Evolutionary conservation across 2,797 vertebrate genomes (phyloP).

Genomic region (Amblyraja radiata): DNA sequence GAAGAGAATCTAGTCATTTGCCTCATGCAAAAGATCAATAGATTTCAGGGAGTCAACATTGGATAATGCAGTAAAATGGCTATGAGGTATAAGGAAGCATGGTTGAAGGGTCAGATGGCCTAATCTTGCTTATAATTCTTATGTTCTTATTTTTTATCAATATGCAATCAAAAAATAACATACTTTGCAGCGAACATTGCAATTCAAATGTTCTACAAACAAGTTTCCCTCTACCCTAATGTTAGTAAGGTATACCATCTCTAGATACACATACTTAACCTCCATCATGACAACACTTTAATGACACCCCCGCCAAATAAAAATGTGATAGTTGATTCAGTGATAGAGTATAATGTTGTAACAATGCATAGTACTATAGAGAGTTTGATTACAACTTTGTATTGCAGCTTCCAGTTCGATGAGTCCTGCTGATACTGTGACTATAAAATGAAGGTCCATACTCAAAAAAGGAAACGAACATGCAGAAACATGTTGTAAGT

Average conservation of each 20-base stretch:
- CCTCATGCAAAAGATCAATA: too few relatives aligned
- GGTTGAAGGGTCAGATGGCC: too few relatives aligned
- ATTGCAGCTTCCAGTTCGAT: background rate
- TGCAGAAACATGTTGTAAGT: background rate
- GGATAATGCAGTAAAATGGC: too few relatives aligned
- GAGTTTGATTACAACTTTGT: background rate
- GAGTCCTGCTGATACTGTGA: background rate
- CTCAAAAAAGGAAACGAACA: background rate
- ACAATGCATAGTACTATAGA: background rate
- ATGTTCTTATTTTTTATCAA: too few relatives aligned
- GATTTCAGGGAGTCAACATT: too few relatives aligned
- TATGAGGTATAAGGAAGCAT: too few relatives aligned
- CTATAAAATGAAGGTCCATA: background rate
- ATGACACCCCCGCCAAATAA: background rate
- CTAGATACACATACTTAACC: background rate
- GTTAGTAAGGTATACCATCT: background rate
- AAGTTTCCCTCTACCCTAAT: background rate
- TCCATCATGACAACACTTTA: background rate
- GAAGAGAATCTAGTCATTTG: too few relatives aligned
- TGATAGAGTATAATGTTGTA: background rate
- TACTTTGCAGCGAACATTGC: background rate
- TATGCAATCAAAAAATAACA: background rate
- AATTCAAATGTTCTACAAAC: background rate
- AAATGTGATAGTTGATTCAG: background rate
- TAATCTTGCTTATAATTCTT: too few relatives aligned